Evolutionary conservation across 2,113 vertebrate species (phyloP), one percentile per base, ranked within the genome.

Genomic region (Cepphus grylle): DNA sequence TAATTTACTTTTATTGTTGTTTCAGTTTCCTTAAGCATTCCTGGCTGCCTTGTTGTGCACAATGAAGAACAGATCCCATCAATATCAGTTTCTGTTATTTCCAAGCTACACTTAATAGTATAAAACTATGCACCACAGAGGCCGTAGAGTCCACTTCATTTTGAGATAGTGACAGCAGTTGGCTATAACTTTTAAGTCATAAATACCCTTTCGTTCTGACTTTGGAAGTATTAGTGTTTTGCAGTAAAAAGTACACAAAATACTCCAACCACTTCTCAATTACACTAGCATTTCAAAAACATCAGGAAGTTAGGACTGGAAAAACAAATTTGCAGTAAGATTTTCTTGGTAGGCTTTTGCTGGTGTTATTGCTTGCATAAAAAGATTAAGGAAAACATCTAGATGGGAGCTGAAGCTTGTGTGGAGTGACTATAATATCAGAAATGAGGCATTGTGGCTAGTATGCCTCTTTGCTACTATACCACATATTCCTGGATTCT

Each of bases 31-130:
- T 86, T 94, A 81, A 93, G 45, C 58, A 85, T 95, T 97, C 79
- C 72, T 97, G 88, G 69, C 86, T 96, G 76, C 50, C 49, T 80
- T 92, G 38, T 94, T 88, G 55, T 91, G 69, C 79, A 86, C 91
- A 96, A 88, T 96, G 55, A 91, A 93, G 61, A 95, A 93, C 93
- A 97, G 94, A 96, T 90, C 67, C 58, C 84, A 95, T 97, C 91
- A 95, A 81, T 88, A 97, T 84, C 72, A 84, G 58, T 94, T 97
- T 95, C 81, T 74, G 50, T 86, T 96, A 63, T 94, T 96, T 86
- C 81, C 82, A 94, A 93, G 72, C 59, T 93, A 43, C 50, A 73
- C 40, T 86, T 96, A 96, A 86, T 94, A 81, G 30, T 69, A 77
- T 86, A 84, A 93, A 96, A 65, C 66, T 92, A 82, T 96, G 79